These are phyloP conservation scores for Venustaconcha ellipsiformis DNA, from an alignment of 1,140 invertebrate species.

Conservation along the genomic window DNA sequence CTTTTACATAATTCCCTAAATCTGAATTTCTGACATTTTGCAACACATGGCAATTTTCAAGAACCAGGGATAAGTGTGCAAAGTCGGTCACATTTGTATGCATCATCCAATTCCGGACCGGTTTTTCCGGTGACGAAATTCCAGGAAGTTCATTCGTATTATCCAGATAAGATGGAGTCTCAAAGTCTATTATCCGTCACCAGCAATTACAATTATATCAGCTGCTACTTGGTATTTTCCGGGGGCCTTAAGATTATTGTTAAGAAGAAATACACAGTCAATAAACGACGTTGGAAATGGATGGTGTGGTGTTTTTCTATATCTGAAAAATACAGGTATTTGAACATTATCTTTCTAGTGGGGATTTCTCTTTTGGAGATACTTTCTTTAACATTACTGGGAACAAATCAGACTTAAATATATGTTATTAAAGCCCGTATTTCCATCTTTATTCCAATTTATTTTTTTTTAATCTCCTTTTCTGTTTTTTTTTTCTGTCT, in stretches of 20 bases:
- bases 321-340: conserved; percentile 37
- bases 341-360: neutral
- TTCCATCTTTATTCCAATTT: neutral
- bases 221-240: conserved; percentile 41
- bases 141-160: conserved; percentile 39
- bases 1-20: conserved; percentile 38
- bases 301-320: conserved; percentile 58
- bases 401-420: neutral
- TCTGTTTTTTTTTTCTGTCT: no score
- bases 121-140: conserved; percentile 47
- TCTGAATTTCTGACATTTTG: conserved; percentile 20
- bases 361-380: neutral
- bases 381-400: neutral
- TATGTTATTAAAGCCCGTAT: no score
- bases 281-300: conserved; percentile 55
- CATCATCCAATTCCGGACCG: conserved; percentile 48
- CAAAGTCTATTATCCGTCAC: conserved; percentile 62
- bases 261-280: conserved; percentile 57
- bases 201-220: conserved; percentile 51
- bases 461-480: neutral
- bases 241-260: conserved; percentile 42
- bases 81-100: conserved; percentile 38
- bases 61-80: conserved; percentile 21
- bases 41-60: conserved; percentile 53
- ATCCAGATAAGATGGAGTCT: conserved; percentile 62